Conservation (phyloP, 2,113 vertebrate genomes). For the Nymphicus hollandicus region DNA sequence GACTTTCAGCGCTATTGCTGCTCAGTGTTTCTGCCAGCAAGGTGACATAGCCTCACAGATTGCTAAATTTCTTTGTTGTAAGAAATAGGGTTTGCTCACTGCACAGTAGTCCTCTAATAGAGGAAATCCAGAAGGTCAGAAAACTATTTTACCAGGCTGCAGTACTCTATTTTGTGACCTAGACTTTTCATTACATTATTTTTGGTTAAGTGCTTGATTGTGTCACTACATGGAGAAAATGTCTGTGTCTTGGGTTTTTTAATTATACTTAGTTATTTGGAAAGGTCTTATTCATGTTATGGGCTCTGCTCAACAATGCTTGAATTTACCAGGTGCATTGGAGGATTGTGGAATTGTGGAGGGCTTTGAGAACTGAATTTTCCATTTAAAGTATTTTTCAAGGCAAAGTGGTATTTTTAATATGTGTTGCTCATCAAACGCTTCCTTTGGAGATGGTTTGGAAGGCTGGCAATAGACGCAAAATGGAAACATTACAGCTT, state of each 20-base stretch:
- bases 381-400: not conserved
- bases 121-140: constrained; percentile 37
- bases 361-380: not conserved
- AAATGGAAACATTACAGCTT: not conserved
- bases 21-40: constrained; percentile 73
- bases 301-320: not conserved
- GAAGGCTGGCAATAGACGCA: not conserved
- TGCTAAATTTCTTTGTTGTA: constrained; percentile 70
- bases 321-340: not conserved
- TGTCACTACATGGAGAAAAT: not conserved
- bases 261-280: not conserved
- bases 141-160: constrained; percentile 26
- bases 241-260: not conserved
- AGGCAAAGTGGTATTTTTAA: not conserved
- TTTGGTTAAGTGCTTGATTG: constrained; percentile 44
- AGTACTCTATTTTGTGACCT: constrained; percentile 7
- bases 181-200: constrained; percentile 42
- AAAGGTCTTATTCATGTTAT: not conserved
- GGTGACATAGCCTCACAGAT: constrained; percentile 67
- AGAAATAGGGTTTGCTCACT: constrained; percentile 57
- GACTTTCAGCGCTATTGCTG: constrained; percentile 60
- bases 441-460: not conserved
- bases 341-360: not conserved
- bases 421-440: not conserved
- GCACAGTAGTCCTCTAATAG: constrained; percentile 34